These are phyloP conservation scores for Stegastes partitus DNA, from an alignment of 2,113 vertebrate species.

Conservation along the genomic window DNA sequence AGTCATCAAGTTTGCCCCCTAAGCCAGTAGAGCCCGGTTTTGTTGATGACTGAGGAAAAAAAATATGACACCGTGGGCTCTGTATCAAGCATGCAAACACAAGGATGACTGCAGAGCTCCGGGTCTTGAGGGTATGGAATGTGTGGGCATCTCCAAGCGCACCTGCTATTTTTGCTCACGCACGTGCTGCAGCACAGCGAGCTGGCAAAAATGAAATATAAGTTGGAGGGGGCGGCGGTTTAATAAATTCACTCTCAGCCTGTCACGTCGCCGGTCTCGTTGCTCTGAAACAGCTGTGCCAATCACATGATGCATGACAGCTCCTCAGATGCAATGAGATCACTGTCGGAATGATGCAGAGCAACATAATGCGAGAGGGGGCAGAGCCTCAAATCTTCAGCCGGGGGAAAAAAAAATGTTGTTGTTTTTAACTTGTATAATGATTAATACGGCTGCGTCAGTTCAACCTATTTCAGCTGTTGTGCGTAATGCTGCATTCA, in stretches of 20 bases:
- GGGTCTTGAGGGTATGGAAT: neutral
- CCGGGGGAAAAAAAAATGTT: neutral
- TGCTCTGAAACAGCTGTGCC: neutral
- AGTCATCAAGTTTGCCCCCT: neutral
- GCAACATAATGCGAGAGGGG: neutral
- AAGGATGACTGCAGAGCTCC: neutral
- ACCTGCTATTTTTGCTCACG: neutral
- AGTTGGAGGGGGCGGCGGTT: neutral
- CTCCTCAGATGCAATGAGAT: neutral
- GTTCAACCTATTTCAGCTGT: neutral
- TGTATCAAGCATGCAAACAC: neutral
- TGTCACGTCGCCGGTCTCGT: neutral
- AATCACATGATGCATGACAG: neutral
- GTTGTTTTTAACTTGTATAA: neutral
- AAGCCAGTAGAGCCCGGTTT: neutral
- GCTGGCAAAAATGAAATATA: neutral
- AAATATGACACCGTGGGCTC: neutral
- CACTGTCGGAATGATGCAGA: neutral
- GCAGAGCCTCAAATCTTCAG: neutral
- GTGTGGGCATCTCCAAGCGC: neutral
- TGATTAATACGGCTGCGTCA: neutral
- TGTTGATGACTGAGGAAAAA: neutral
- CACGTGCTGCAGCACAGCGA: neutral
- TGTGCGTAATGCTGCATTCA: conserved; percentile 8
- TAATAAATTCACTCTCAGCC: neutral